A percentile compares a stretch with the other conserved stretches of the same genome.
Conservation (phyloP, 2,113 vertebrate genomes). For the Rafetus swinhoei region DNA sequence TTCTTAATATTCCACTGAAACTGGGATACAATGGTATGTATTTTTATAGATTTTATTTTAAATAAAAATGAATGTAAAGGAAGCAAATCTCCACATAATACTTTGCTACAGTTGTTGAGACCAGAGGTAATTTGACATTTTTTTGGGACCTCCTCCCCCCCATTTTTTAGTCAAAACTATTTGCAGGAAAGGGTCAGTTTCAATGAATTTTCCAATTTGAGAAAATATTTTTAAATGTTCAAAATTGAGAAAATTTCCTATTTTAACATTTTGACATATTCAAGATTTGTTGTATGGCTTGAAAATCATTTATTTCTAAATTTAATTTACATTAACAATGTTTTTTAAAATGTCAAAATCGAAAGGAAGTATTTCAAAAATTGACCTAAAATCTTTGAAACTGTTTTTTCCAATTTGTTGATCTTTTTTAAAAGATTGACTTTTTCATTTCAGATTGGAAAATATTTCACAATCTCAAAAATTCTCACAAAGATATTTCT, state of each 20-base stretch:
- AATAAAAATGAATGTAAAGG: background rate
- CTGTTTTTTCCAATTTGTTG: background rate
- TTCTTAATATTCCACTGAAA: slow-evolving; percentile 16
- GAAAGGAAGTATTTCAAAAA: background rate
- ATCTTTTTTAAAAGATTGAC: background rate
- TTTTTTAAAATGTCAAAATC: background rate
- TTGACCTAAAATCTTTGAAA: background rate
- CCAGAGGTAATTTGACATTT: background rate
- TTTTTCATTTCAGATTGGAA: background rate
- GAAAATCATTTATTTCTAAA: background rate
- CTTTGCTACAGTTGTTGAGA: slow-evolving; percentile 24
- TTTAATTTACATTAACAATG: background rate
- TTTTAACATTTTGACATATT: slow-evolving; percentile 7
- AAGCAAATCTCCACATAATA: background rate
- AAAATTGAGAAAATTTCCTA: background rate
- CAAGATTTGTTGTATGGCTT: background rate
- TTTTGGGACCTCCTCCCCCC: background rate
- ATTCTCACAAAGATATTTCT: background rate
- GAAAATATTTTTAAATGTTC: background rate
- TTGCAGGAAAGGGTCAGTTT: slow-evolving; percentile 1
- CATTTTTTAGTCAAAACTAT: background rate
- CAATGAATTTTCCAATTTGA: slow-evolving; percentile 7
- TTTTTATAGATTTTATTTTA: slow-evolving; percentile 13
- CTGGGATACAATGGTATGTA: background rate
- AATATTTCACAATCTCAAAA: background rate